Percentiles rank a stretch among this genome's conserved stretches.
phyloP scores from a whole-genome alignment of 2,888 invertebrate genomes.

The Lathronympha strigana region DNA sequence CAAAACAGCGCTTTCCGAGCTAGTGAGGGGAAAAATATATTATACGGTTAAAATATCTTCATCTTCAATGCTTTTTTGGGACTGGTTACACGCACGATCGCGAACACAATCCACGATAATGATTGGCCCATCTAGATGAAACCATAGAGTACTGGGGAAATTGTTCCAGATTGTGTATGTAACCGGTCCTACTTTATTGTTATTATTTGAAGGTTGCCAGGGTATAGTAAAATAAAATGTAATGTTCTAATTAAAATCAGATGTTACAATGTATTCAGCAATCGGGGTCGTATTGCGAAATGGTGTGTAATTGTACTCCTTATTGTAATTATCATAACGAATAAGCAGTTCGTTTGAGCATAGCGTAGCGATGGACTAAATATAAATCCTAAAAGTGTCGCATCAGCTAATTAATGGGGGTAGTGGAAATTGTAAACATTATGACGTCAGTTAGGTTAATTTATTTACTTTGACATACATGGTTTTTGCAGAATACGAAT shows the following conservation, averaged over 20 bases:
- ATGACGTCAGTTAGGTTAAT: neutral
- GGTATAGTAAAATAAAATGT: neutral
- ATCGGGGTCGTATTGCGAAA: conserved; percentile 28
- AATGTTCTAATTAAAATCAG: neutral
- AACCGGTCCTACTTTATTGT: too few species aligned
- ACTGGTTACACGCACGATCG: too few species aligned
- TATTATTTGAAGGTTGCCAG: too few species aligned
- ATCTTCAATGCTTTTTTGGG: too few species aligned
- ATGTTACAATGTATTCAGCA: neutral
- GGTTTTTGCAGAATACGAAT: neutral
- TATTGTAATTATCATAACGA: conserved; percentile 7
- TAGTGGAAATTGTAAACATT: conserved; percentile 10
- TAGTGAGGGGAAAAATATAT: too few species aligned
- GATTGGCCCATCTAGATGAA: too few species aligned
- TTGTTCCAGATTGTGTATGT: too few species aligned
- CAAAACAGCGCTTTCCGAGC: too few species aligned
- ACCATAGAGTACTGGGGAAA: too few species aligned
- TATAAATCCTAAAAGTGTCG: conserved; percentile 1
- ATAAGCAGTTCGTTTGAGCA: conserved; percentile 9
- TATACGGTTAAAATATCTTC: too few species aligned
- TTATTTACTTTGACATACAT: conserved; percentile 2
- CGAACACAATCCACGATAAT: too few species aligned
- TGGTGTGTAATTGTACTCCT: conserved; percentile 6
- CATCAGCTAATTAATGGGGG: neutral
- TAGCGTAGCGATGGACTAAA: conserved; percentile 19